Evolutionary conservation across 2,113 vertebrate species (phyloP).

Genomic region (Gasterosteus aculeatus): DNA sequence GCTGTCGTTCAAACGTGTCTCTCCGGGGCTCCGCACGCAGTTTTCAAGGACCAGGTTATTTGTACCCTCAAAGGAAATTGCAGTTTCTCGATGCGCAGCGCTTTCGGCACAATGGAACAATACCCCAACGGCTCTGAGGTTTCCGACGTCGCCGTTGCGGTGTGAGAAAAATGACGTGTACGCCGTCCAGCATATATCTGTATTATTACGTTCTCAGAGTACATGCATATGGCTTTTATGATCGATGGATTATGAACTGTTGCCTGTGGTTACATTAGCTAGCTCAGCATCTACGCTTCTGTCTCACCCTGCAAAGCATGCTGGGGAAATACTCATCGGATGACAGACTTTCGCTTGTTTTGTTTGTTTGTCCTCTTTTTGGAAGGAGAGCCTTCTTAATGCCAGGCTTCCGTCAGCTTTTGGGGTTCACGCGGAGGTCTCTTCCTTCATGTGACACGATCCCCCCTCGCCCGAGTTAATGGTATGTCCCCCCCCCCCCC

Average conservation of each 20-base stretch:
- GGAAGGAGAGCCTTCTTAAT: background rate
- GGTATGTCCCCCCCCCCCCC: constrained; percentile 19
- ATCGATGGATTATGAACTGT: background rate
- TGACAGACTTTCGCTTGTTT: constrained; percentile 9
- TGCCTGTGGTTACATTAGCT: constrained; percentile 7
- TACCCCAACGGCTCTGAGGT: constrained; percentile 10
- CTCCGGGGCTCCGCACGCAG: constrained; percentile 56
- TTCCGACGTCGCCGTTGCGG: constrained; percentile 6
- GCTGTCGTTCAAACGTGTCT: constrained; percentile 62
- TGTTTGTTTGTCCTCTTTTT: constrained; percentile 9
- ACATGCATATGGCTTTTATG: background rate
- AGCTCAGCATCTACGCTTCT: background rate
- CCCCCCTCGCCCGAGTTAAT: constrained; percentile 35
- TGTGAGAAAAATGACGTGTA: background rate
- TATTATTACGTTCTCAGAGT: background rate
- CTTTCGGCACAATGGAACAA: constrained; percentile 25
- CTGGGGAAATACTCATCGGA: constrained; percentile 35
- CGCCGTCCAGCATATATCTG: background rate
- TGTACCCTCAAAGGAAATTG: constrained; percentile 56
- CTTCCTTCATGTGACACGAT: constrained; percentile 37
- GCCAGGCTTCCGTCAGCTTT: constrained; percentile 13
- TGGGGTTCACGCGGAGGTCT: constrained; percentile 60
- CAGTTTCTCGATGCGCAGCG: constrained; percentile 21
- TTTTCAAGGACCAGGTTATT: constrained; percentile 60
- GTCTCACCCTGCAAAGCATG: constrained; percentile 1